phyloP scores from a whole-genome alignment of 2,888 invertebrate species.

The Nemurella pictetii region DNA sequence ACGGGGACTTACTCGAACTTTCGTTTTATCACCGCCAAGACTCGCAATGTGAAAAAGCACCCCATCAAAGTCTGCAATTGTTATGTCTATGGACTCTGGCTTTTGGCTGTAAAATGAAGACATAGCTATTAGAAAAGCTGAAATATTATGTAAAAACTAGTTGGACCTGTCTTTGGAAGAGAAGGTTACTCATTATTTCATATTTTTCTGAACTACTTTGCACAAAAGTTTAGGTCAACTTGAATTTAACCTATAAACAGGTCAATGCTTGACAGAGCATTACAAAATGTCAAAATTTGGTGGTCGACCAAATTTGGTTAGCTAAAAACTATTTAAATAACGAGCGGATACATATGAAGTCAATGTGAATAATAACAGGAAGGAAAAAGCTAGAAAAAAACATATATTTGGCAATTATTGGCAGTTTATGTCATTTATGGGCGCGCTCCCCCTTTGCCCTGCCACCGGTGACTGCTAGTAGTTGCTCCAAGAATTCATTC shows the following conservation, averaged over 20 bases:
- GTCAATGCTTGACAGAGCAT: constrained; percentile 21
- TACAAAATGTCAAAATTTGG: constrained; percentile 24
- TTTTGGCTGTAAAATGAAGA: constrained; percentile 73
- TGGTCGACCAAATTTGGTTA: background rate
- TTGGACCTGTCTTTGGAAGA: background rate
- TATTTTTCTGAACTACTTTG: background rate
- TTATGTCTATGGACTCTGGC: constrained; percentile 93
- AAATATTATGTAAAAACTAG: background rate
- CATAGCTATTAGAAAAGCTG: constrained; percentile 30
- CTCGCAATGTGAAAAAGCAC: constrained; percentile 98
- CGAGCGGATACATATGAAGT: no score
- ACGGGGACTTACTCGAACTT: constrained; percentile 81
- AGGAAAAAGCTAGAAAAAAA: background rate
- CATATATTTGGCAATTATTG: background rate
- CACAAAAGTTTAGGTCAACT: background rate
- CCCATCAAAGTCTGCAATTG: constrained; percentile 97
- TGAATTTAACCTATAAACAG: constrained; percentile 15
- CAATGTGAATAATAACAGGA: background rate
- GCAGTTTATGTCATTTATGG: constrained; percentile 7
- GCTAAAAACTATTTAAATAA: background rate
- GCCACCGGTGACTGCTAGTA: constrained; percentile 33
- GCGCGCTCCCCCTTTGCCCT: constrained; percentile 34
- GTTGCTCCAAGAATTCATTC: background rate
- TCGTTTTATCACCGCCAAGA: constrained; percentile 93
- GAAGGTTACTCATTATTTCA: no score